Evolutionary conservation across 2,113 vertebrate species (phyloP).

Genomic region (Ceuthmochares aereus): DNA sequence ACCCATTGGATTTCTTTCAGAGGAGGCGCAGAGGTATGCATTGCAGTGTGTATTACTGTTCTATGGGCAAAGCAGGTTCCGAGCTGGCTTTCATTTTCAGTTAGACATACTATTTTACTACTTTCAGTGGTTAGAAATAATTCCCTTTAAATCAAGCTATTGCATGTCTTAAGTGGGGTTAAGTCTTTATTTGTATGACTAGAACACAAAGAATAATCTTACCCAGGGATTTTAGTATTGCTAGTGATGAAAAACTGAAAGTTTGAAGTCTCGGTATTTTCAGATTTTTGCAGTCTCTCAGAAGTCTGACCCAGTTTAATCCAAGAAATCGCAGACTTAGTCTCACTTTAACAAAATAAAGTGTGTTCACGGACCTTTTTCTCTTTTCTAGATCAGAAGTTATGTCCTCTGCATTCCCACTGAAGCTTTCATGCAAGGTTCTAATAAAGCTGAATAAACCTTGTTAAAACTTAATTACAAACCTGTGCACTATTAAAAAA

Average conservation of each 20-base stretch:
- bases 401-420: not conserved
- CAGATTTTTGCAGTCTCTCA: not conserved
- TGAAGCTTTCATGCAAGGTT: not conserved
- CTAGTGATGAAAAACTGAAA: not conserved
- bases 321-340: not conserved
- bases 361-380: not conserved
- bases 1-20: not conserved
- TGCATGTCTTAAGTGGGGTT: not conserved
- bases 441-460: not conserved
- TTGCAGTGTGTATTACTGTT: not conserved
- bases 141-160: not conserved
- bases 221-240: not conserved
- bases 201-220: not conserved
- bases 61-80: not conserved
- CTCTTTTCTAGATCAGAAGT: not conserved
- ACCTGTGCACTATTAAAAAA: not conserved
- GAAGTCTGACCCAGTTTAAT: not conserved
- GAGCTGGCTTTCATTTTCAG: not conserved
- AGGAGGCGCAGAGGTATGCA: not conserved
- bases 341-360: not conserved
- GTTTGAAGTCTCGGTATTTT: not conserved
- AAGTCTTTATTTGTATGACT: not conserved
- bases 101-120: not conserved
- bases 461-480: conserved; percentile 9
- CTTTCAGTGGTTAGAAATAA: not conserved